These are phyloP conservation scores for Hypolimnas misippus DNA, from an alignment of 2,888 invertebrate species.

Conservation along the genomic window DNA sequence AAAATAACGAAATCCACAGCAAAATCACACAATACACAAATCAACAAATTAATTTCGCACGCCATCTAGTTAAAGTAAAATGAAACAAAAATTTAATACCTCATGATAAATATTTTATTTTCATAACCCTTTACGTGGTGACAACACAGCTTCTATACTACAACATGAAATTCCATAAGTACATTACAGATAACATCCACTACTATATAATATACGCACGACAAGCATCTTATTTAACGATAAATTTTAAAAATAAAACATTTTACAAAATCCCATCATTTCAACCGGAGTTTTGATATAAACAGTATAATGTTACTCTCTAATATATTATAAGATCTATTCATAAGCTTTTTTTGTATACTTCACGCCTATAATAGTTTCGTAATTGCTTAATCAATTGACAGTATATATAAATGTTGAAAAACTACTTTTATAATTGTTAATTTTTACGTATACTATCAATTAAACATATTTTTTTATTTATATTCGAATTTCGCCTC, in stretches of 20 bases:
- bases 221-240: constrained; percentile 4
- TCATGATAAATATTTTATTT: constrained; percentile 61
- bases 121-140: constrained; percentile 39
- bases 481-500: neutral
- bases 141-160: constrained; percentile 64
- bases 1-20: neutral
- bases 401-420: constrained; percentile 32
- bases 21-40: neutral
- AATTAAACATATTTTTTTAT: constrained; percentile 8
- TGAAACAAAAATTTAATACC: constrained; percentile 17
- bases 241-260: constrained; percentile 15
- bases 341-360: constrained; percentile 54
- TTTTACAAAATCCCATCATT: constrained; percentile 6
- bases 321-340: constrained; percentile 44
- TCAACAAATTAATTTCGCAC: neutral
- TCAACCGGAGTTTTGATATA: constrained; percentile 68
- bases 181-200: constrained; percentile 60
- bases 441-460: constrained; percentile 36
- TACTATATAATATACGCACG: constrained; percentile 10
- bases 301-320: constrained; percentile 39
- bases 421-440: constrained; percentile 21
- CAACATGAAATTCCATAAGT: constrained; percentile 48
- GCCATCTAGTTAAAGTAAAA: neutral
- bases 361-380: constrained; percentile 26
- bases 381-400: constrained; percentile 37